Evolutionary conservation across 2,797 vertebrate species (phyloP).

Genomic region (Protosalanx chinensis): DNA sequence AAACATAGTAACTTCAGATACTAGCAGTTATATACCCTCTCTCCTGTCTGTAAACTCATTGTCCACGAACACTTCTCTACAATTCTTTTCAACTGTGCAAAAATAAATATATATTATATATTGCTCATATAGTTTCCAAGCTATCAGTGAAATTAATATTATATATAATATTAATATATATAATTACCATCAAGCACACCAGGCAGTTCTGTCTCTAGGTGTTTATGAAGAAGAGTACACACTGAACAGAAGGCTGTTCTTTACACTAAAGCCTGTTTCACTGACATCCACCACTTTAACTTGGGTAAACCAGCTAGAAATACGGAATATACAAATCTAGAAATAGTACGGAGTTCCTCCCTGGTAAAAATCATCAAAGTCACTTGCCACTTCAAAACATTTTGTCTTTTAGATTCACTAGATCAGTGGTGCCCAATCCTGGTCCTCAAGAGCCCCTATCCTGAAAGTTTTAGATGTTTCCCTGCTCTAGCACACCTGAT

Average conservation of each 20-base stretch:
- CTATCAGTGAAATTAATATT: conserved; percentile 75
- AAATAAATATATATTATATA: conserved; percentile 83
- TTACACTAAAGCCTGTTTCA: conserved; percentile 56
- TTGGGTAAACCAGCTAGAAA: conserved; percentile 71
- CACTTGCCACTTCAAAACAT: conserved; percentile 44
- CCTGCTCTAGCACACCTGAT: too few relatives aligned
- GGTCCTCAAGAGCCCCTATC: too few relatives aligned
- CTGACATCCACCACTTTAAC: conserved; percentile 55
- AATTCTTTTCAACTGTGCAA: conserved; percentile 86
- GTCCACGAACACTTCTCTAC: conserved; percentile 64
- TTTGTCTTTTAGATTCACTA: not conserved
- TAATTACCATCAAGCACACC: conserved; percentile 65
- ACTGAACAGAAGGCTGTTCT: conserved; percentile 26
- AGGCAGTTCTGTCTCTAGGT: conserved; percentile 37
- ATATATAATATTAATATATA: conserved; percentile 79
- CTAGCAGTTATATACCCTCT: not conserved
- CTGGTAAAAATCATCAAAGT: conserved; percentile 65
- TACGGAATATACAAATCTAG: conserved; percentile 74
- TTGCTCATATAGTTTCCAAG: conserved; percentile 74
- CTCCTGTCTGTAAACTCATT: not conserved
- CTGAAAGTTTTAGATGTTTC: too few relatives aligned
- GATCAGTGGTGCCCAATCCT: too few relatives aligned
- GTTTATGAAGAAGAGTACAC: conserved; percentile 61
- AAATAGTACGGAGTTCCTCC: not conserved
- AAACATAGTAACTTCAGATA: not conserved